Evolutionary conservation across 2,797 vertebrate species (phyloP), one percentile per base, ranked within the genome.

Genomic region (Alfaro cultratus): DNA sequence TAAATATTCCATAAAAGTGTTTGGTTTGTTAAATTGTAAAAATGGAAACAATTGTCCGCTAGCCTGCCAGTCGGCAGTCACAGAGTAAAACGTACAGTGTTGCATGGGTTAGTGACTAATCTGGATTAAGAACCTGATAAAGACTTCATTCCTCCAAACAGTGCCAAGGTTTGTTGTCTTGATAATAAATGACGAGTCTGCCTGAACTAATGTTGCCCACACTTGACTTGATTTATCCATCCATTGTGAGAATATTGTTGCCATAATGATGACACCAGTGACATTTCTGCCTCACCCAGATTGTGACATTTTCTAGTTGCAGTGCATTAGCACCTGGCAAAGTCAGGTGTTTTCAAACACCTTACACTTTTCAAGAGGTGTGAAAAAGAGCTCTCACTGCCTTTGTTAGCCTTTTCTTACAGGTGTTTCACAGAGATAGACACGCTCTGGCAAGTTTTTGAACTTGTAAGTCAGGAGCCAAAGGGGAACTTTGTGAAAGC

Each of bases 271-370:
- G 36, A 78, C 46, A 70, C 64, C 74, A 53, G 11, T 16, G 68
- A 78, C 53, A 36, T 36, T 60, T 72, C 29, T 55, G 82, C 81
- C 62, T 74, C 29, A 53, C 75, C 29, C 11, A 29, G 8, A 57
- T 11, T 67, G 21, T 79, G 62, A 8, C 46, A 79, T 12, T 71
- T 73, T 79, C 36, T 77, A 45, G 75, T 64, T 73, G 75, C 79
- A 73, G 51, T 16, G 71, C 46, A 49, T 80, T 60, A 77, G 73
- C 79, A 78, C 79, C 82, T 68, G 68, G 10, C 57, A 83, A 18
- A 74, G 74, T 31, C 64, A 43, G 36, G 21, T 41, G 64, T 41
- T 68, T 41, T 70, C 11, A 70, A 43, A 70, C 39, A 13, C 10
- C 67, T n/a, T 12, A n/a, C 67, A 15, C 21, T 26, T 70, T n/a